phyloP scores from a whole-genome alignment of 2,797 vertebrate species.

The Avahi laniger region DNA sequence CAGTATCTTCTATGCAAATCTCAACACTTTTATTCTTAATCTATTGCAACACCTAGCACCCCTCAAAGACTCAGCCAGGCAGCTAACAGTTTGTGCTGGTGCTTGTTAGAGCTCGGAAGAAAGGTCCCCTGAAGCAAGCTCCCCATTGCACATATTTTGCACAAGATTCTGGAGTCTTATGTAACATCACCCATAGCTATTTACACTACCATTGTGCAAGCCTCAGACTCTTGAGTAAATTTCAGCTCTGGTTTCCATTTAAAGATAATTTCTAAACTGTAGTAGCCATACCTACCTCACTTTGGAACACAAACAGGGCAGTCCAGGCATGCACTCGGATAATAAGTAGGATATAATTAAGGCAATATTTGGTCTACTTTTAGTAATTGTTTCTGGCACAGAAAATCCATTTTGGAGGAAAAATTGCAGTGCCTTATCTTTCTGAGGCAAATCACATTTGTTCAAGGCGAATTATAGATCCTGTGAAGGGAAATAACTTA shows the following conservation, averaged over 20 bases:
- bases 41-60: slow-evolving; percentile 22
- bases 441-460: slow-evolving; percentile 78
- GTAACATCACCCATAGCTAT: slow-evolving; percentile 62
- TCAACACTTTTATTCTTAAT: slow-evolving; percentile 42
- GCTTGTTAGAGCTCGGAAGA: slow-evolving; percentile 11
- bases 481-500: slow-evolving; percentile 76
- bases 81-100: slow-evolving; percentile 8
- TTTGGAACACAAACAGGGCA: neutral
- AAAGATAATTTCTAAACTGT: slow-evolving; percentile 57
- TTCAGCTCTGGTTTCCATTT: slow-evolving; percentile 49
- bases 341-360: slow-evolving; percentile 63
- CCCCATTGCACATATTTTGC: slow-evolving; percentile 61
- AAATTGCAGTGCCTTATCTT: slow-evolving; percentile 75
- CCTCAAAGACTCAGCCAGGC: slow-evolving; percentile 19
- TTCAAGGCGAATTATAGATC: slow-evolving; percentile 76
- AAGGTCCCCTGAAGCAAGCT: slow-evolving; percentile 48
- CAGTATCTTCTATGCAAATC: slow-evolving; percentile 69
- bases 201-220: slow-evolving; percentile 71
- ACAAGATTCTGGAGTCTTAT: slow-evolving; percentile 71
- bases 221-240: slow-evolving; percentile 71
- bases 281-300: neutral
- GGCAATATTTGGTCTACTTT: slow-evolving; percentile 73
- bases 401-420: slow-evolving; percentile 70
- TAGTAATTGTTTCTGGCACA: slow-evolving; percentile 72
- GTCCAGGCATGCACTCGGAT: neutral